Percentiles rank a stretch among this genome's conserved stretches.
Evolutionary conservation across 2,888 invertebrate species (phyloP).

Genomic region (Pandemis heparana): DNA sequence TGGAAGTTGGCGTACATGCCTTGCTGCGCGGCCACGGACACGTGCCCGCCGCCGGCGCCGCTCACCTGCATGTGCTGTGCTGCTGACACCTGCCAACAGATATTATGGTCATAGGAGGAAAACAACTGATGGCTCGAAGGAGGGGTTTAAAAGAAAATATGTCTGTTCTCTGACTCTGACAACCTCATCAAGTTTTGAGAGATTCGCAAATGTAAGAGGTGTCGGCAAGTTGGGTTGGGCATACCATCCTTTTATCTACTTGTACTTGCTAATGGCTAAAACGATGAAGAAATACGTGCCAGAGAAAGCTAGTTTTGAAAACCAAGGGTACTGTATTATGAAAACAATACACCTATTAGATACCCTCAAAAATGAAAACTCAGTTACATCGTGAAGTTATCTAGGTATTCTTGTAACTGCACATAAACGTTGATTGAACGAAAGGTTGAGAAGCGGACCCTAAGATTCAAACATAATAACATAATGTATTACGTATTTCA

Average conservation of each 20-base stretch:
- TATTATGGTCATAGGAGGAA: background rate
- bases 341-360: background rate
- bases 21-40: conserved; percentile 94
- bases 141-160: no score
- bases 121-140: no score
- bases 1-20: conserved; percentile 89
- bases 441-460: conserved; percentile 4
- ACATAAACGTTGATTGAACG: background rate
- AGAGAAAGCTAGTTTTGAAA: no score
- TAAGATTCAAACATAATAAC: conserved; percentile 1
- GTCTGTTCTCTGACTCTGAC: no score
- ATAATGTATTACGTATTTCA: conserved; percentile 7
- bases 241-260: no score
- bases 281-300: no score
- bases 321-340: no score
- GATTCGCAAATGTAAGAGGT: no score
- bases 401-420: background rate
- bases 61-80: conserved; percentile 94
- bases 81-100: conserved; percentile 89
- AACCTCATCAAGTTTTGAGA: no score
- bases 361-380: background rate
- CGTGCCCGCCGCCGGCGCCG: conserved; percentile 88
- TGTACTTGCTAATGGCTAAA: no score
- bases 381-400: background rate
- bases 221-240: no score